Evolutionary conservation across 2,113 vertebrate species (phyloP).

Genomic region (Sitta europaea): DNA sequence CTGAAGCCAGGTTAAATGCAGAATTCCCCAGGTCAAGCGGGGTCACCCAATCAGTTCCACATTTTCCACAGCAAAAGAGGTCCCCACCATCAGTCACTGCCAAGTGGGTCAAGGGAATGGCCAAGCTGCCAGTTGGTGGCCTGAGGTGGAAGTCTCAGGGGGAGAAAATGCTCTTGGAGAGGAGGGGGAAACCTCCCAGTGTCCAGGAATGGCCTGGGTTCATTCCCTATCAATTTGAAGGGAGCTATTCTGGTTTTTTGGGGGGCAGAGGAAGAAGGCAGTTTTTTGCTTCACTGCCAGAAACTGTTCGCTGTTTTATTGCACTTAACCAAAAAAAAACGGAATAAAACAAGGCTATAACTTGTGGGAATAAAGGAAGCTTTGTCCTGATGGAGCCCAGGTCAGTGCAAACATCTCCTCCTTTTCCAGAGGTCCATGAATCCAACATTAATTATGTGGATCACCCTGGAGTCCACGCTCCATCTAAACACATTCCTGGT

Average conservation of each 20-base stretch:
- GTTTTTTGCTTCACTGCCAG: background rate
- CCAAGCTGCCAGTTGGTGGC: slow-evolving; percentile 54
- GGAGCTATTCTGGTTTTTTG: background rate
- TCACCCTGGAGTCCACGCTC: background rate
- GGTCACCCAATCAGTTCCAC: slow-evolving; percentile 65
- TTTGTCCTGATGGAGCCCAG: background rate
- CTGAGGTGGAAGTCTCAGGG: background rate
- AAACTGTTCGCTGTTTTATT: background rate
- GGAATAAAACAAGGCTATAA: background rate
- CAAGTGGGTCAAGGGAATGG: slow-evolving; percentile 63
- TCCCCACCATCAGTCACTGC: slow-evolving; percentile 69
- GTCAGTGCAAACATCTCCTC: background rate
- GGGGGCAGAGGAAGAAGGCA: background rate
- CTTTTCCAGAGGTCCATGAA: background rate
- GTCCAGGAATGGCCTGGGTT: background rate
- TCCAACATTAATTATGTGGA: background rate
- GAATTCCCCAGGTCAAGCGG: slow-evolving; percentile 69
- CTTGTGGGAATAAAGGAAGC: background rate
- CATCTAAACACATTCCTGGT: background rate
- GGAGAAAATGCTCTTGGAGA: background rate
- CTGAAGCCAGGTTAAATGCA: slow-evolving; percentile 70
- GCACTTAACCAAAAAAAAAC: background rate
- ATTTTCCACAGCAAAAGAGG: slow-evolving; percentile 25
- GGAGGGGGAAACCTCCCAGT: background rate
- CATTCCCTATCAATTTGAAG: background rate